Evolutionary conservation across 2,888 invertebrate species (phyloP), one percentile per base, ranked within the genome.

Genomic region (Bedellia somnulentella): DNA sequence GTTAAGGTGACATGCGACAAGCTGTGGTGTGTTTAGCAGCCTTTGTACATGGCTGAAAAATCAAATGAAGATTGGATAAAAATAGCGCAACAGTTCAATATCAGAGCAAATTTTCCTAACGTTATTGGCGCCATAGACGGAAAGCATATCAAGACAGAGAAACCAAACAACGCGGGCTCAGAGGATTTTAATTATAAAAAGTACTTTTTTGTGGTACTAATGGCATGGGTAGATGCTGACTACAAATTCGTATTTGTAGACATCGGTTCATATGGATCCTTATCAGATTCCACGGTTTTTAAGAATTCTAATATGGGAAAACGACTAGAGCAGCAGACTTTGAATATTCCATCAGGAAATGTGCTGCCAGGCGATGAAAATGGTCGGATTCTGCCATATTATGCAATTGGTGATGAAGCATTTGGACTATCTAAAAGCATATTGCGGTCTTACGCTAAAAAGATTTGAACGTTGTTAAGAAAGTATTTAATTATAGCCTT

Each of bases 41-140:
- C 33, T 31, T 38, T 29, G 35, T 35, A 29, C 23, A 22, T 31
- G 35, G 30, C 37, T 22, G 35, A 33, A 27, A 16, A 29, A 12
- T 29, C 34, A 25, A 32, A 31, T 22, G 24, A 29, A 14, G 29
- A 29, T 27, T 42, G 40, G 44, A 26, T 29, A 30, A 34, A 34
- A 32, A 39, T 41, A 31, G 39, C 42, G 28, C 18, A 35, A 31
- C 41, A 35, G 25, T 47, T 45, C 30, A 37, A 41, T 32, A 37
- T 33, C 29, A 32, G 35, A 29, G 37, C 41, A 14, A 43, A 45
- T 33, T 47, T 45, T 39, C 45, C 39, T 22, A 40, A 45, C 36
- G 45, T 44, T 32, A 40, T 45, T 27, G 42, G 46, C 31, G 37
- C 36, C 25, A 34, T 44, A 8, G 42, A 29, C 26, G 43, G 6